These are phyloP conservation scores for Drosophila anomelani DNA, from an alignment of 2,888 invertebrate species.

Conservation along the genomic window DNA sequence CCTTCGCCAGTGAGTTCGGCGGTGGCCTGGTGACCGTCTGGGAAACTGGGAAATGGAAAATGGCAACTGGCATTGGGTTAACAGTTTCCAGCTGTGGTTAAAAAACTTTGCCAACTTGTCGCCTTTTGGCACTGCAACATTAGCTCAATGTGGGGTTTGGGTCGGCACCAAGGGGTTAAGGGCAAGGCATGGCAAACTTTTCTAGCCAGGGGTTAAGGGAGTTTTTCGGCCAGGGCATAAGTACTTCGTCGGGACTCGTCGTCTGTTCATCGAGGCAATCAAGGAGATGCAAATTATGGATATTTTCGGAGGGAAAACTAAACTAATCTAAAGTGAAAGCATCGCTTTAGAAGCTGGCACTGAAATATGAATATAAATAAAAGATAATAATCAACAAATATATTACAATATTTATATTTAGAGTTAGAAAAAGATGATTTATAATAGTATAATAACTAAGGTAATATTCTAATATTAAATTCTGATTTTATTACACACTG, in stretches of 20 bases:
- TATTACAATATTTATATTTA: neutral
- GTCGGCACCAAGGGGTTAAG: neutral
- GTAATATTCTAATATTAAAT: too few relatives aligned
- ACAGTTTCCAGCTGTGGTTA: constrained; percentile 54
- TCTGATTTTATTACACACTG: too few relatives aligned
- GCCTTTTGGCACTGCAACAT: constrained; percentile 45
- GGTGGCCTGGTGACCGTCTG: constrained; percentile 65
- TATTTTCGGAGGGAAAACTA: constrained; percentile 19
- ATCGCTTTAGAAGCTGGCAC: neutral
- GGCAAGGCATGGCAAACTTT: constrained; percentile 31
- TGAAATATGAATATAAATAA: neutral
- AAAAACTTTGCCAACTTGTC: constrained; percentile 53
- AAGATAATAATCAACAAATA: neutral
- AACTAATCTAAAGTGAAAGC: constrained; percentile 3
- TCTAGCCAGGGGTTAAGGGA: constrained; percentile 35
- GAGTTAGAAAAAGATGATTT: too few relatives aligned
- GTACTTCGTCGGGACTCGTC: constrained; percentile 29
- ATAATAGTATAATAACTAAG: neutral
- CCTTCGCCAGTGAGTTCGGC: constrained; percentile 23
- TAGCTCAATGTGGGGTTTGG: constrained; percentile 18
- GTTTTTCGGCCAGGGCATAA: constrained; percentile 32
- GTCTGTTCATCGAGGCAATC: constrained; percentile 16
- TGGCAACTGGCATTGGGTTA: constrained; percentile 60
- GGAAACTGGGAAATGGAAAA: constrained; percentile 71
- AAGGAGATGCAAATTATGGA: constrained; percentile 23